phyloP scores from a whole-genome alignment of 2,888 invertebrate species.

The Lottia scabra region DNA sequence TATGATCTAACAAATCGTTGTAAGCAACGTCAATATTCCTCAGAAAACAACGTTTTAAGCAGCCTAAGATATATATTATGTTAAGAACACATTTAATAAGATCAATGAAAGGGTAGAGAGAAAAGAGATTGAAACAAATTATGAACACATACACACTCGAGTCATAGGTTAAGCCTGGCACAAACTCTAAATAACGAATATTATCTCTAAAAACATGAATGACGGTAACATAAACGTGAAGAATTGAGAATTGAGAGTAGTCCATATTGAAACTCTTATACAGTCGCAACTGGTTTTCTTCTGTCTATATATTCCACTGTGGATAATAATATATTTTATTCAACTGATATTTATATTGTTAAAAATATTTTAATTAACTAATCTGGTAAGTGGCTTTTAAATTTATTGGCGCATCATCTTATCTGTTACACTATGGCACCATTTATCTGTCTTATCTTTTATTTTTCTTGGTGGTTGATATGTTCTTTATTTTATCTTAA shows the following conservation, averaged over 20 bases:
- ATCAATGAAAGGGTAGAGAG: slow-evolving; percentile 15
- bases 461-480: too few species aligned
- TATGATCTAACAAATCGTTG: background rate
- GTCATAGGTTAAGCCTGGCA: background rate
- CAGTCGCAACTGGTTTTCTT: background rate
- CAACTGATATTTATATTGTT: too few species aligned
- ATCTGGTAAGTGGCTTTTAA: too few species aligned
- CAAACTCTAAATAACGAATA: slow-evolving; percentile 10
- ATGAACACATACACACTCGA: slow-evolving; percentile 10
- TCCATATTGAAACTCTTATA: slow-evolving; percentile 1
- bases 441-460: too few species aligned
- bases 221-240: slow-evolving; percentile 9
- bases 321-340: too few species aligned
- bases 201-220: slow-evolving; percentile 19
- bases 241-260: background rate
- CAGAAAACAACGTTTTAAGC: too few species aligned
- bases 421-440: too few species aligned
- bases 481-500: too few species aligned
- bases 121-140: slow-evolving; percentile 11
- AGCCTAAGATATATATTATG: slow-evolving; percentile 16
- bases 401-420: too few species aligned
- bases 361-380: too few species aligned
- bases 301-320: too few species aligned
- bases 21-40: background rate
- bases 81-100: slow-evolving; percentile 21